Conservation (phyloP, 1,140 invertebrate genomes). For the Sminthurides bifidus region DNA sequence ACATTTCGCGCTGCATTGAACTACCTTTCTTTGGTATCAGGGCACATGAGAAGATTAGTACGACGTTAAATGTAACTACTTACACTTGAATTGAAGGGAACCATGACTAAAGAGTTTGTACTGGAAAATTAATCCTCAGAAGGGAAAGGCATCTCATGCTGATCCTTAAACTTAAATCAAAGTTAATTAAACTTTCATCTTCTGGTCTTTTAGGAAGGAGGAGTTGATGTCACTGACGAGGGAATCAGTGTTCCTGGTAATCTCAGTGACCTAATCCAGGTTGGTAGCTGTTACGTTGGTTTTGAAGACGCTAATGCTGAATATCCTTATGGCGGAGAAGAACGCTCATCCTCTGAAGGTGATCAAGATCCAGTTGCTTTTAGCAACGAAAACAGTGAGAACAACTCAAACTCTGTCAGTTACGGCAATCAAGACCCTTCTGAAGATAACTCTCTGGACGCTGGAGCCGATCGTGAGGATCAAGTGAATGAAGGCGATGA, state of each 20-base stretch:
- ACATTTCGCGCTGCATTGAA: no score
- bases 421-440: not conserved
- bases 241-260: slow-evolving; percentile 16
- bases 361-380: slow-evolving; percentile 14
- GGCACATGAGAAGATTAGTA: not conserved
- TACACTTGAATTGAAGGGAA: not conserved
- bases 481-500: slow-evolving; percentile 17
- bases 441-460: slow-evolving; percentile 5
- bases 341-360: slow-evolving; percentile 11
- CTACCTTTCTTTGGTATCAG: not conserved
- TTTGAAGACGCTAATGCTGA: not conserved
- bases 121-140: not conserved
- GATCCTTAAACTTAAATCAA: not conserved
- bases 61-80: not conserved
- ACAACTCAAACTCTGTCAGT: not conserved
- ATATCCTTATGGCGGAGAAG: not conserved
- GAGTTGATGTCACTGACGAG: slow-evolving; percentile 18
- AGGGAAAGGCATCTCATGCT: not conserved
- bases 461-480: not conserved
- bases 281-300: slow-evolving; percentile 3
- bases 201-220: slow-evolving; percentile 15
- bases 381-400: slow-evolving; percentile 13
- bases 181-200: slow-evolving; percentile 6
- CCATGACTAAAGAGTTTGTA: not conserved
- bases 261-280: not conserved